Percentiles rank a stretch among this genome's conserved stretches.
Evolutionary conservation across 2,797 vertebrate species (phyloP).

Genomic region (Ateles fusciceps): DNA sequence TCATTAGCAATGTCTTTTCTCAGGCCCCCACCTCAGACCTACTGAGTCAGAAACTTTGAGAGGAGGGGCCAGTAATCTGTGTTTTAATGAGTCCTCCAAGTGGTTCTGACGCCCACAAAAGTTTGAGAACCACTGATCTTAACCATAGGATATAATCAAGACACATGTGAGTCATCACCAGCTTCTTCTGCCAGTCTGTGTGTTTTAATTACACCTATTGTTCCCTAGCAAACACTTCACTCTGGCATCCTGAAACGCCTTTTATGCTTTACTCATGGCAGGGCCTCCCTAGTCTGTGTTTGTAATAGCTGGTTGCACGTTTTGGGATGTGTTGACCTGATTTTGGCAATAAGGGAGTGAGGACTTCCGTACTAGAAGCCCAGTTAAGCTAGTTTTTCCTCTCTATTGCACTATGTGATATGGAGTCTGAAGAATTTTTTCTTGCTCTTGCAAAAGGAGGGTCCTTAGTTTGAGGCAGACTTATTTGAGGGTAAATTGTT

Average conservation of each 20-base stretch:
- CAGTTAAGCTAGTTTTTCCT: background rate
- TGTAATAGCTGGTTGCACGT: background rate
- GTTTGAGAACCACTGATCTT: background rate
- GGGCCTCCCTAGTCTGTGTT: background rate
- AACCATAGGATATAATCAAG: background rate
- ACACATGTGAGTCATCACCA: background rate
- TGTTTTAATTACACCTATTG: background rate
- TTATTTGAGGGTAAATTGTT: background rate
- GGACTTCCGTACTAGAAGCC: background rate
- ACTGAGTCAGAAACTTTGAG: background rate
- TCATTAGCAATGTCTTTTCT: background rate
- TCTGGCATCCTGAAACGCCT: background rate
- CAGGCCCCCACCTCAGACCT: background rate
- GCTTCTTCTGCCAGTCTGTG: background rate
- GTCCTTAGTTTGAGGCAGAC: background rate
- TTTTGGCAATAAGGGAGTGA: background rate
- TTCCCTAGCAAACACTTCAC: background rate
- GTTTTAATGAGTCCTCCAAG: background rate
- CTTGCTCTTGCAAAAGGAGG: background rate
- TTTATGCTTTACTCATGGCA: background rate
- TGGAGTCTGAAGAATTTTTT: background rate
- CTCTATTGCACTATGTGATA: no score
- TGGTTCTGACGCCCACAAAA: background rate
- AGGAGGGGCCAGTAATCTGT: background rate
- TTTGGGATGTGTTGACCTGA: background rate